Percentiles rank a stretch among this genome's conserved stretches.
These are phyloP conservation scores for Pseudoips prasinana DNA, from an alignment of 2,888 invertebrate species.

Conservation along the genomic window DNA sequence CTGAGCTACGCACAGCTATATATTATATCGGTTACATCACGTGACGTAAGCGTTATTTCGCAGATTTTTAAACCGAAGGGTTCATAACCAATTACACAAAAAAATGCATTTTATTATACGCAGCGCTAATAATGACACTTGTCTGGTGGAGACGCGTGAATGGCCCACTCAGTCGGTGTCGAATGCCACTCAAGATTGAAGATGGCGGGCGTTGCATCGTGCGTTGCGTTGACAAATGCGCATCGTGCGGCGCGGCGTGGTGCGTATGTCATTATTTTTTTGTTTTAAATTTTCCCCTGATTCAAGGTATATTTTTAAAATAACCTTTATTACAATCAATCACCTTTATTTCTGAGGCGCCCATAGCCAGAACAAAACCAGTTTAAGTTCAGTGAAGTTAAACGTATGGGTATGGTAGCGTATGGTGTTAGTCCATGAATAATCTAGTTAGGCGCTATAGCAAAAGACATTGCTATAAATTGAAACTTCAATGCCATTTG, in stretches of 20 bases:
- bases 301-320: too few species aligned
- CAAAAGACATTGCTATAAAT: too few species aligned
- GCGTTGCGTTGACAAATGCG: conserved; percentile 56
- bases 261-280: conserved; percentile 23
- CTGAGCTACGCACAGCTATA: conserved; percentile 34
- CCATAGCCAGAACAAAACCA: too few species aligned
- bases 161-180: conserved; percentile 69
- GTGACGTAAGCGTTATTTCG: conserved; percentile 38
- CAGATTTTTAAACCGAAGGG: conserved; percentile 42
- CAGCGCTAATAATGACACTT: conserved; percentile 50
- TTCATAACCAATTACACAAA: conserved; percentile 64
- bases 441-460: too few species aligned
- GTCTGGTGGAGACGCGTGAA: conserved; percentile 52
- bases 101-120: conserved; percentile 57
- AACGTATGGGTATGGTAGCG: too few species aligned
- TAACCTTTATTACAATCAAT: too few species aligned
- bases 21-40: conserved; percentile 40
- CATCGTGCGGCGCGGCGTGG: conserved; percentile 37
- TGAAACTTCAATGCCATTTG: too few species aligned
- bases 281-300: conserved; percentile 3
- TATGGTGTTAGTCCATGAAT: too few species aligned
- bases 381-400: too few species aligned
- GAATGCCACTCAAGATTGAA: conserved; percentile 62
- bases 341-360: too few species aligned
- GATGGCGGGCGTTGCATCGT: conserved; percentile 59